Conservation (phyloP, 2,797 vertebrate genomes). For the Silurus lanzhouensis region DNA sequence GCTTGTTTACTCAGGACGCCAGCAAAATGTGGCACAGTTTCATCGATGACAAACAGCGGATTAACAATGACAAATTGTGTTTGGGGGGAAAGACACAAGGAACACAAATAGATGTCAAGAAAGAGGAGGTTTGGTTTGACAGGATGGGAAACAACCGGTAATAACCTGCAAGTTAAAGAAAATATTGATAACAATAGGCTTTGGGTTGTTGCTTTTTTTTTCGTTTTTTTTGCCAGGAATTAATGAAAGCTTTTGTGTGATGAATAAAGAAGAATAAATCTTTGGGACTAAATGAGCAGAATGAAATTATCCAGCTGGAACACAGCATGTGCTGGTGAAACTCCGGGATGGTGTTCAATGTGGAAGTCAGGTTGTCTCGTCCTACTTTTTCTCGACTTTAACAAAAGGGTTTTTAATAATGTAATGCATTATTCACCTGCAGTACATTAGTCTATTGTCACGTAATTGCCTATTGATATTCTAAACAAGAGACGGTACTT, state of each 20-base stretch:
- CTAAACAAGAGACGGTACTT: constrained; percentile 39
- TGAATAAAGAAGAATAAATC: constrained; percentile 47
- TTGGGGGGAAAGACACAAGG: constrained; percentile 25
- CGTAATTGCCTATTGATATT: constrained; percentile 50
- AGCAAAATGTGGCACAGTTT: constrained; percentile 3
- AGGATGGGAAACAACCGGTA: constrained; percentile 24
- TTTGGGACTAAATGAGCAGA: constrained; percentile 35
- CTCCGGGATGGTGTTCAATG: neutral
- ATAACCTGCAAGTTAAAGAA: constrained; percentile 43
- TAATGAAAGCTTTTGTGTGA: constrained; percentile 53
- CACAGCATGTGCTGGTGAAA: constrained; percentile 25
- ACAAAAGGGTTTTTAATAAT: constrained; percentile 20
- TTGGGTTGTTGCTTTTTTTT: constrained; percentile 38
- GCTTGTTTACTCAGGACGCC: neutral
- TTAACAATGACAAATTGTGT: constrained; percentile 24
- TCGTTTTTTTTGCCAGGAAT: constrained; percentile 41
- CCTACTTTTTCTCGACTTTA: constrained; percentile 22
- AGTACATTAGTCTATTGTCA: constrained; percentile 42
- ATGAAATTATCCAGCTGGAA: constrained; percentile 47
- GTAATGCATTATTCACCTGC: constrained; percentile 35
- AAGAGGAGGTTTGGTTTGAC: constrained; percentile 45
- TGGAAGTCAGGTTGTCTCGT: constrained; percentile 22
- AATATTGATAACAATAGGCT: constrained; percentile 43
- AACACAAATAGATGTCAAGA: constrained; percentile 30
- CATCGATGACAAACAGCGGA: constrained; percentile 28